Base-by-base conservation (phyloP, 1,140 invertebrate genomes). In the Drosophila athabasca region DNA sequence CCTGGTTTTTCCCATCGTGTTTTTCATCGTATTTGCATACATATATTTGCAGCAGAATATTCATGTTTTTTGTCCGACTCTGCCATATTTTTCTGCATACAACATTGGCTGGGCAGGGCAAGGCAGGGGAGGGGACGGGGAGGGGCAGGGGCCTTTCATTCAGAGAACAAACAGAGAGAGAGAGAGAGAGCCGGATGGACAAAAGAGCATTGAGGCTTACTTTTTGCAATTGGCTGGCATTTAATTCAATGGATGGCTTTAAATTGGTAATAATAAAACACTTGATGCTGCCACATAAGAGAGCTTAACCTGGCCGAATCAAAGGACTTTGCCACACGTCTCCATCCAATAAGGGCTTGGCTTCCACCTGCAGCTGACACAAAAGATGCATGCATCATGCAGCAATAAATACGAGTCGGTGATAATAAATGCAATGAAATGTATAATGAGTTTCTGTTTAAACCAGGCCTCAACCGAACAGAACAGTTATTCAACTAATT, bases 11-110 rank as follows among this genome's bases (percentile, higher is more conserved):
- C 48, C 35, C 11, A 46, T 70, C 43, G 45, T 49, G 57, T 67
- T 44, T 48, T 66, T 41, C 57, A 35, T 62, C 48, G 46, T 69
- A 70, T 83, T 82, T 78, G 69, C 64, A 55, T 74, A 70, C 79
- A 68, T 83, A 72, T 44, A 65, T 65, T 82, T 83, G 60, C 54
- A 57, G 58, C 52, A 57, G 43, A 62, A 64, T 69, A 69, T 58
- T 69, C 65, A 48, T 48, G 31, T 52, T 69, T 67, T 46, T 44
- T 43, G 66, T 69, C 66, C 64, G 31, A 24, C 17, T 68, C 6
- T 24, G 0, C 15, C 8, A 15, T 41, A 44, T 55, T 55, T 68
- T 68, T 48, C 39, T 3, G 11, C 11, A 43, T 50, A 24, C 45
- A 69, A 58, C 17, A 19, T 19, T 1, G 17, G 17, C 0, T 1